A percentile compares a stretch with the other conserved stretches of the same genome.
phyloP scores from a whole-genome alignment of 2,797 vertebrate species.

The Muraenolepis orangiensis region DNA sequence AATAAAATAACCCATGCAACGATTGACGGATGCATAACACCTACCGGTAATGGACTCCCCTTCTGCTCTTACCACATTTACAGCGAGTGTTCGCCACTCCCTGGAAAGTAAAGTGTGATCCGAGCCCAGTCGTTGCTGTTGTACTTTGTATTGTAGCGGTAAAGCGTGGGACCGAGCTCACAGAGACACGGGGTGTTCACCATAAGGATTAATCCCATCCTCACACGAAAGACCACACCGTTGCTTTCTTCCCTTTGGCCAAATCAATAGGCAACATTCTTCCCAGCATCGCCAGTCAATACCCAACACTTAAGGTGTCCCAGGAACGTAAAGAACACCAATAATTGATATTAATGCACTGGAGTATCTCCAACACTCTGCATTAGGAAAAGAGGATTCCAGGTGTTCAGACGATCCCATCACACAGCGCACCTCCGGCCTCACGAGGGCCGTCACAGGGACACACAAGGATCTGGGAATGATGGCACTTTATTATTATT shows the following conservation, averaged over 20 bases:
- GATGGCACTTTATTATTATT: background rate
- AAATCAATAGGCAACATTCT: constrained; percentile 75
- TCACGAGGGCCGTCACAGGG: background rate
- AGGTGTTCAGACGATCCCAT: constrained; percentile 31
- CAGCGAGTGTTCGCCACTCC: background rate
- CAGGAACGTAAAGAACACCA: constrained; percentile 67
- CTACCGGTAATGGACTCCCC: constrained; percentile 4
- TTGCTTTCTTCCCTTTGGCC: constrained; percentile 52
- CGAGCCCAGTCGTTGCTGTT: constrained; percentile 8
- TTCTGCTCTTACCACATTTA: background rate
- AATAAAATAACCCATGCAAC: background rate
- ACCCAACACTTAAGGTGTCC: constrained; percentile 71
- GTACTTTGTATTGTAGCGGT: constrained; percentile 10
- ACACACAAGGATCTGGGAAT: background rate
- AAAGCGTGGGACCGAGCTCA: background rate
- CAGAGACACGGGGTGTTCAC: constrained; percentile 6
- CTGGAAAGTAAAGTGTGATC: constrained; percentile 2
- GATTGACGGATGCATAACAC: constrained; percentile 11
- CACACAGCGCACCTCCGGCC: too few relatives aligned
- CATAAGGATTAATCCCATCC: constrained; percentile 56
- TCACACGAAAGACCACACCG: constrained; percentile 57
- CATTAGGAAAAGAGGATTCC: constrained; percentile 49
- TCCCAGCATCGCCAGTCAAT: constrained; percentile 69
- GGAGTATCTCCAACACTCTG: constrained; percentile 51
- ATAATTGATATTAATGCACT: constrained; percentile 75